phyloP scores from a whole-genome alignment of 1,140 invertebrate genomes.

The Drosophila repletoides region DNA sequence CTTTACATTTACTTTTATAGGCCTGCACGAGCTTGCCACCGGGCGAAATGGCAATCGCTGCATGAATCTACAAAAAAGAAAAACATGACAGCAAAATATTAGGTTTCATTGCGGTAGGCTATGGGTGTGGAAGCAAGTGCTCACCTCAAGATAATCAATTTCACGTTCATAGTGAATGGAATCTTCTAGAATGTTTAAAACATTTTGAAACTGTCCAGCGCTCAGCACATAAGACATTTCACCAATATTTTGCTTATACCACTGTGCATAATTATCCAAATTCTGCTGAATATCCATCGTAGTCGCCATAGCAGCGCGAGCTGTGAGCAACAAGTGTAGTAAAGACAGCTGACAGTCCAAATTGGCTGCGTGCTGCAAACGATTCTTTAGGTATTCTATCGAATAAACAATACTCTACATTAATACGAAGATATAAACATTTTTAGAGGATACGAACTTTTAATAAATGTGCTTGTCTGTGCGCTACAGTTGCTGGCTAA shows the following conservation, averaged over 20 bases:
- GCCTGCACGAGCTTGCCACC: slow-evolving; percentile 71
- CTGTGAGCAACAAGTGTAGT: slow-evolving; percentile 62
- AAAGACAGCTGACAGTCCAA: slow-evolving; percentile 38
- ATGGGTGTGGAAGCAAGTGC: neutral
- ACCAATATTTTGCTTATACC: slow-evolving; percentile 76
- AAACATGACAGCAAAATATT: neutral
- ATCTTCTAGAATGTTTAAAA: slow-evolving; percentile 56
- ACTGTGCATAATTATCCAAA: slow-evolving; percentile 72
- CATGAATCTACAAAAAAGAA: slow-evolving; percentile 58
- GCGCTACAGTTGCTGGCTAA: slow-evolving; percentile 33
- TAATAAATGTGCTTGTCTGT: slow-evolving; percentile 43
- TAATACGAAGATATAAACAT: neutral
- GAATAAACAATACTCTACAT: neutral
- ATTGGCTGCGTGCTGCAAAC: slow-evolving; percentile 51
- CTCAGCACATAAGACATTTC: slow-evolving; percentile 71
- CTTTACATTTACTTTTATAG: slow-evolving; percentile 69
- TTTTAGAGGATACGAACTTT: slow-evolving; percentile 24
- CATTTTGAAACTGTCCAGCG: slow-evolving; percentile 56
- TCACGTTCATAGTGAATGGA: slow-evolving; percentile 62
- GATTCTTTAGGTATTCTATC: slow-evolving; percentile 63
- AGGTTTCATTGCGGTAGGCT: no score
- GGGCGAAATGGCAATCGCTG: slow-evolving; percentile 67
- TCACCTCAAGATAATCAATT: slow-evolving; percentile 66
- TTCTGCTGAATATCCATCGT: slow-evolving; percentile 62
- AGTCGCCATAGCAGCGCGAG: slow-evolving; percentile 55